A percentile compares a stretch with the other conserved stretches of the same genome.
phyloP scores from a whole-genome alignment of 2,113 vertebrate genomes.

The Scartelaos histophorus region DNA sequence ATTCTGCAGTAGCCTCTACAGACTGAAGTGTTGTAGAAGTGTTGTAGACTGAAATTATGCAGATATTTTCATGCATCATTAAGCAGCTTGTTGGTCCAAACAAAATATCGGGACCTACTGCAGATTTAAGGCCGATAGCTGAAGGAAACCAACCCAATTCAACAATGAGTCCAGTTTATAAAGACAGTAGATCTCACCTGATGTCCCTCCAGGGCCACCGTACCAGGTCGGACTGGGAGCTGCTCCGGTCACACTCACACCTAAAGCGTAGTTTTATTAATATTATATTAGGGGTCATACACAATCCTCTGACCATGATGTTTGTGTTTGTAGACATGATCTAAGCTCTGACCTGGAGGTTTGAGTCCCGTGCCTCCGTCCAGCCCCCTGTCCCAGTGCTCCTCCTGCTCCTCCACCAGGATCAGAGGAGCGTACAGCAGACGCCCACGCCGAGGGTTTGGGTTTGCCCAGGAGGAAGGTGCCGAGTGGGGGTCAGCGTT shows the following conservation, averaged over 20 bases:
- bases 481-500: slow-evolving; percentile 59
- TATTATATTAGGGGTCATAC: no score
- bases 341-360: neutral
- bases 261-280: slow-evolving; percentile 20
- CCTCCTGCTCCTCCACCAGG: slow-evolving; percentile 80
- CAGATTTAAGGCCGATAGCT: neutral
- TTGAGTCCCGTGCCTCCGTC: slow-evolving; percentile 30
- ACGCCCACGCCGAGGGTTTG: slow-evolving; percentile 77
- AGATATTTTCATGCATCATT: no score
- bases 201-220: slow-evolving; percentile 39
- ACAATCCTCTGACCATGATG: neutral
- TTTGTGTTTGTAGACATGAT: neutral
- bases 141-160: neutral
- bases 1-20: no score
- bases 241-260: slow-evolving; percentile 53
- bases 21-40: no score
- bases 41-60: no score
- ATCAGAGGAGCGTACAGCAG: slow-evolving; percentile 88
- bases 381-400: slow-evolving; percentile 47
- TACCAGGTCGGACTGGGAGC: slow-evolving; percentile 63
- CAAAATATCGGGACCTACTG: no score
- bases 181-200: slow-evolving; percentile 39
- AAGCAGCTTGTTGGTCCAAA: no score
- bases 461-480: slow-evolving; percentile 82
- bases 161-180: neutral